Base-by-base conservation (phyloP, 2,113 vertebrate species). In the Ptilorrhoa leucosticta region DNA sequence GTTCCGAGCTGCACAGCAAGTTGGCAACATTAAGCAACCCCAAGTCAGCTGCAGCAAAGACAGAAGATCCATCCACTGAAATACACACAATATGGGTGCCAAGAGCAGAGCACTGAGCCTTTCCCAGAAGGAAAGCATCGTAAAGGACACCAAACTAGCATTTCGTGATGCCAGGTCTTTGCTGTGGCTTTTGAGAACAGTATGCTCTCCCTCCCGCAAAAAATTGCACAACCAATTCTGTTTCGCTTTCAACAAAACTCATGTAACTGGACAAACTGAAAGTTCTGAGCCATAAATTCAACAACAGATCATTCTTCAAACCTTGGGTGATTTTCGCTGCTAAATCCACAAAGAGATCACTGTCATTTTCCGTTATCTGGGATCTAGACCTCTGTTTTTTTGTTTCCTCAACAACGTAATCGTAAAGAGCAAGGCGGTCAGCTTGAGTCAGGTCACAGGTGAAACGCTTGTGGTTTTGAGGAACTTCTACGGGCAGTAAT, bases 281-380 rank as follows among this genome's bases (percentile, higher is more conserved):
- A 90, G 40, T 69, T 89, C 61, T 54, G 27, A 83, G 83, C 69
- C 17, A 83, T 22, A 91, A 87, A 66, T 63, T 78, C 24, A 80
- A n/a, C 64, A 80, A 37, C 1, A 83, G 42, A 64, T 33, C 2
- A 7, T 72, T 96, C 78, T 71, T 76, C 97, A 94, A 94, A 99
- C 99, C 98, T 98, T 98, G 99, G 44, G 98, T 99, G 56, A 99
- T 98, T 97, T 99, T 99, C 4, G 99, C 99, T 90, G 99, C 99
- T 98, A 99, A 96, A 95, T 99, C 99, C 76, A 99, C 98, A 28
- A 99, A 99, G 58, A 99, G 98, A 83, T 99, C 99, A 5, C 97
- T 98, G 27, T 99, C 99, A 15, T 99, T 99, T 95, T 98, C 97
- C 1, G 89, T 87, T 30, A 95, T 80, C 2, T 98, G 97, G 4